Percentiles rank a stretch among this genome's conserved stretches.
These are phyloP conservation scores for Actinia equina DNA, from an alignment of 64 coral and sea anemone genomes.

Conservation along the genomic window DNA sequence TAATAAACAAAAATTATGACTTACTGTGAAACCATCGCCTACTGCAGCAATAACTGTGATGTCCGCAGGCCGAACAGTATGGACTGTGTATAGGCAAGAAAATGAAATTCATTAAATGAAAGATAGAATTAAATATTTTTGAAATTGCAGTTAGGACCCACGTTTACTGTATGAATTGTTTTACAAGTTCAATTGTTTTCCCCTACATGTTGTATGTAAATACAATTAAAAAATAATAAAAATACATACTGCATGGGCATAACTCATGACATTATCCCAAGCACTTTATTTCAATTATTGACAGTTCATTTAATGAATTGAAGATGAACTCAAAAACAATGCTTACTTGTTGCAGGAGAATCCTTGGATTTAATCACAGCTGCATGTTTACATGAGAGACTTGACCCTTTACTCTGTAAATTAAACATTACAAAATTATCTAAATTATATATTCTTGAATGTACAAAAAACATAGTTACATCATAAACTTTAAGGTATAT, in stretches of 20 bases:
- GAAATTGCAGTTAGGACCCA: too few species aligned
- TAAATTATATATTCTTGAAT: not conserved
- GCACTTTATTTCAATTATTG: too few species aligned
- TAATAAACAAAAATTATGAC: not conserved
- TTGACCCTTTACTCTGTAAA: not conserved
- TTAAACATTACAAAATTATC: not conserved
- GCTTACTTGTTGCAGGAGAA: not conserved
- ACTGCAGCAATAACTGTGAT: conserved; percentile 47
- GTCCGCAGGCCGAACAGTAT: conserved; percentile 30
- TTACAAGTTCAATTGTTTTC: too few species aligned
- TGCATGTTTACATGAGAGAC: not conserved
- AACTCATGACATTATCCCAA: too few species aligned
- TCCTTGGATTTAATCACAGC: not conserved
- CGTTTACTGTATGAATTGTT: too few species aligned
- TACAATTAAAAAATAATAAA: too few species aligned
- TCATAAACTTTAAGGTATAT: too few species aligned
- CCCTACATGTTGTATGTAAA: too few species aligned
- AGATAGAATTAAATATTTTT: too few species aligned
- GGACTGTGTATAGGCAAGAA: conserved; percentile 3
- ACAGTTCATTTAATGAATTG: too few species aligned
- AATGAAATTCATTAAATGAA: too few species aligned
- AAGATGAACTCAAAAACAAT: not conserved
- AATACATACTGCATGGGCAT: too few species aligned
- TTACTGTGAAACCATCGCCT: conserved; percentile 56
- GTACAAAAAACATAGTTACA: not conserved